Base-by-base conservation (phyloP, 1,140 invertebrate genomes). In the Drosophila equinoxialis region DNA sequence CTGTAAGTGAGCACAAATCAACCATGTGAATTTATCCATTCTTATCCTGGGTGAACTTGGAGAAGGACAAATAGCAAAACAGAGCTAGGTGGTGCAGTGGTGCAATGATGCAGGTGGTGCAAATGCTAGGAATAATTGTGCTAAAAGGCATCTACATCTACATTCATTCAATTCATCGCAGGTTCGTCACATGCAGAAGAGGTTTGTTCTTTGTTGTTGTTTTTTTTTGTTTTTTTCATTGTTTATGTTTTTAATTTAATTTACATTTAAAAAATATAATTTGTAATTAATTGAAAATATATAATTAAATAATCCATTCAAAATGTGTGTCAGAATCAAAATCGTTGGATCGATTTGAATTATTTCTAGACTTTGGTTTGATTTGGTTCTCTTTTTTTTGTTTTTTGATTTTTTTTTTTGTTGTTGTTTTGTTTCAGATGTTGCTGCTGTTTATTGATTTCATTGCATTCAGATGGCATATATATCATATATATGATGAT, bases 381-480 rank as follows among this genome's bases (percentile, higher is more conserved):
- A 2, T 48, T 8, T 48, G 14, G 8, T 6, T 23, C 10, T 4
- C 17, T 51, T 51, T 6, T 23, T 48, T 48, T 2, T 11, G 37
- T 11, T n/a, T n/a, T n/a, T n/a, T n/a, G n/a, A 20, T 11, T 39
- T 57, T 6, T n/a, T 33, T 33, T 17, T 39, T 11, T 5, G 6
- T 57, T 57, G 10, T 58, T 23, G 20, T 57, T 58, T 39, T 37
- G 33, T 35, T 59, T 59, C 57, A 59, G 57, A 59, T 59, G 57
- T 67, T 67, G 42, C 35, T 39, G 48, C 30, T 26, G 48, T 35
- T 65, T 65, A 51, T 45, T 54, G 63, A 45, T 35, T 65, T 35
- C 63, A 54, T 54, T 54, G 45, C 45, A 8, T 20, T 51, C 45
- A 51, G 45, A 51, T 51, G n/a, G 45, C 45, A 45, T 45, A 51